A percentile compares a stretch with the other conserved stretches of the same genome.
These are phyloP conservation scores for Auanema freiburgensis DNA, from an alignment of 2,888 invertebrate species.

Conservation along the genomic window DNA sequence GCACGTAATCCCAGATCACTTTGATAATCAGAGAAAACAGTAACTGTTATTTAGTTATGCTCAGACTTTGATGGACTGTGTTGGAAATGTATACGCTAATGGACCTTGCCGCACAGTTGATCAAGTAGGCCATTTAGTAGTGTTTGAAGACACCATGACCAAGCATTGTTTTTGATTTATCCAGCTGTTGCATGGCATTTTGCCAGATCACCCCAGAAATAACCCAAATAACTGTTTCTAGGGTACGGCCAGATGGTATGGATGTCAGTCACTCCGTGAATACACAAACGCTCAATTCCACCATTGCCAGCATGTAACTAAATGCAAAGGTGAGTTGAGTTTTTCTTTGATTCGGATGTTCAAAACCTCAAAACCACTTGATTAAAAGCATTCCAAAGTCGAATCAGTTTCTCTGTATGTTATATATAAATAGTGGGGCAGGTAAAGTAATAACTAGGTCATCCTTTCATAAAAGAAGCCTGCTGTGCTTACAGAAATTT, in stretches of 20 bases:
- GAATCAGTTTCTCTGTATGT: too few species aligned
- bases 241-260: slow-evolving; percentile 34
- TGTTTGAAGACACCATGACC: too few species aligned
- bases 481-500: too few species aligned
- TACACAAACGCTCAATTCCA: slow-evolving; percentile 40
- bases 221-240: slow-evolving; percentile 8
- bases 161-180: neutral
- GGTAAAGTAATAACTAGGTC: too few species aligned
- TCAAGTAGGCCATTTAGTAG: slow-evolving; percentile 17
- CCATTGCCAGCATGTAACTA: slow-evolving; percentile 37
- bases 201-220: neutral
- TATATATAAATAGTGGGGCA: too few species aligned
- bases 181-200: slow-evolving; percentile 4
- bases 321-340: slow-evolving; percentile 25
- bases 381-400: too few species aligned
- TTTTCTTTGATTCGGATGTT: too few species aligned
- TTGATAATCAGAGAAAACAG: too few species aligned
- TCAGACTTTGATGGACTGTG: slow-evolving; percentile 37
- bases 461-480: too few species aligned
- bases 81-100: slow-evolving; percentile 27
- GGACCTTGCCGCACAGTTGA: slow-evolving; percentile 37
- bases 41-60: slow-evolving; percentile 33
- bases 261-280: slow-evolving; percentile 37
- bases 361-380: too few species aligned
- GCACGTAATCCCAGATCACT: slow-evolving; percentile 25